phyloP scores from a whole-genome alignment of 2,797 vertebrate species.

The Cirrhinus mrigala region DNA sequence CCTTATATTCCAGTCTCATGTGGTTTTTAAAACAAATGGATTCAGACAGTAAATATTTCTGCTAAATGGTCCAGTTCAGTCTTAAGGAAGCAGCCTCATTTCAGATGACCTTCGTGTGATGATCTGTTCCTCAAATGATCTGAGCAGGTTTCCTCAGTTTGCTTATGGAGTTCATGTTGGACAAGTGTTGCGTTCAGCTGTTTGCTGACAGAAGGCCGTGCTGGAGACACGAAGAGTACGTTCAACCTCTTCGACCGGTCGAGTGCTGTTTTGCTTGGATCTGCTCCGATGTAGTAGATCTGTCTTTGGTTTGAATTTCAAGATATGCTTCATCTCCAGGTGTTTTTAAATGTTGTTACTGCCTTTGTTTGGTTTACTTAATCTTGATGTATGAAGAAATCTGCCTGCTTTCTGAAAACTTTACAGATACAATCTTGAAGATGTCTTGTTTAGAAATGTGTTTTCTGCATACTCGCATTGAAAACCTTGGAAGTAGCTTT shows the following conservation, averaged over 20 bases:
- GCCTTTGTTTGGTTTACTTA: not conserved
- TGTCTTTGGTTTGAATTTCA: not conserved
- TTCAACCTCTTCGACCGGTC: not conserved
- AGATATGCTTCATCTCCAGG: not conserved
- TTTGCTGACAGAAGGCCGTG: slow-evolving; percentile 1
- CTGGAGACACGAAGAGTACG: slow-evolving; percentile 3
- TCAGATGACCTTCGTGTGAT: slow-evolving; percentile 27
- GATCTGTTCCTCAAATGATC: slow-evolving; percentile 53
- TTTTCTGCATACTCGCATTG: not conserved
- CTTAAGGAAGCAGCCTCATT: not conserved
- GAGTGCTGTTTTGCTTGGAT: not conserved
- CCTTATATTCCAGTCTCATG: not conserved
- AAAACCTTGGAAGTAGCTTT: not conserved
- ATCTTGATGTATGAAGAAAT: not conserved
- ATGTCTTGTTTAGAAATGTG: not conserved
- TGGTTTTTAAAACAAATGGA: too few relatives aligned
- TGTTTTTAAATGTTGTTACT: not conserved
- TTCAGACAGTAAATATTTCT: too few relatives aligned
- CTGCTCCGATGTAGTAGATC: not conserved
- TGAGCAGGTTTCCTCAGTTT: slow-evolving; percentile 54
- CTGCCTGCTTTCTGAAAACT: not conserved
- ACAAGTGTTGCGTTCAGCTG: slow-evolving; percentile 57
- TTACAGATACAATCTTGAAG: not conserved
- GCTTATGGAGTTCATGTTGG: slow-evolving; percentile 51
- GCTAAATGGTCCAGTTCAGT: not conserved